phyloP scores from a whole-genome alignment of 2,888 invertebrate species.

The Itoplectis maculator region DNA sequence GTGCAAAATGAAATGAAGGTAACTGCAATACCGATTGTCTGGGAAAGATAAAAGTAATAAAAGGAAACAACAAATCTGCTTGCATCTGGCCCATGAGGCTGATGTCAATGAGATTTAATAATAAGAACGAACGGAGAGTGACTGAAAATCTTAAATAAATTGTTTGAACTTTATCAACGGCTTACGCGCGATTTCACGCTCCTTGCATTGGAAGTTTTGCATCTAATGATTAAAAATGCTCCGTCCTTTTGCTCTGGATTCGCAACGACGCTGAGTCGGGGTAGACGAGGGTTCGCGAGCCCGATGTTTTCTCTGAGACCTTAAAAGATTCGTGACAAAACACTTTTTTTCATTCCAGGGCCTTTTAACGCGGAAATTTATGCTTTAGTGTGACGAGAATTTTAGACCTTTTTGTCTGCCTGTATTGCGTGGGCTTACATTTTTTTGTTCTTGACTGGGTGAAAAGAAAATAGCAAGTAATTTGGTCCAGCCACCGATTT shows the following conservation, averaged over 20 bases:
- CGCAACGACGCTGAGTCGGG: background rate
- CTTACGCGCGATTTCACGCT: slow-evolving; percentile 12
- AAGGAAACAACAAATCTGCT: background rate
- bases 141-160: slow-evolving; percentile 25
- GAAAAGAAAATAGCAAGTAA: too few species aligned
- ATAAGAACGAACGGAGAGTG: background rate
- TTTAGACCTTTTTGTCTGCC: background rate
- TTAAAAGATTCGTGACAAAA: slow-evolving; percentile 7
- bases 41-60: background rate
- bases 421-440: background rate
- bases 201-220: slow-evolving; percentile 24
- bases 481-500: too few species aligned
- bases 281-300: slow-evolving; percentile 17
- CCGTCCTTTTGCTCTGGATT: slow-evolving; percentile 10
- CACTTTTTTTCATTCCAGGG: slow-evolving; percentile 22
- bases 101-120: background rate
- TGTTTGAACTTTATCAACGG: slow-evolving; percentile 20
- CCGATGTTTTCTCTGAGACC: slow-evolving; percentile 12
- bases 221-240: slow-evolving; percentile 55
- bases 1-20: background rate
- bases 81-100: background rate
- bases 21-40: slow-evolving; percentile 42
- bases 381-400: slow-evolving; percentile 3
- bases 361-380: background rate
- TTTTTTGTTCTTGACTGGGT: too few species aligned